Evolutionary conservation across 53 echinoderm and acorn worm species (phyloP).

Genomic region (Henricia sp.): DNA sequence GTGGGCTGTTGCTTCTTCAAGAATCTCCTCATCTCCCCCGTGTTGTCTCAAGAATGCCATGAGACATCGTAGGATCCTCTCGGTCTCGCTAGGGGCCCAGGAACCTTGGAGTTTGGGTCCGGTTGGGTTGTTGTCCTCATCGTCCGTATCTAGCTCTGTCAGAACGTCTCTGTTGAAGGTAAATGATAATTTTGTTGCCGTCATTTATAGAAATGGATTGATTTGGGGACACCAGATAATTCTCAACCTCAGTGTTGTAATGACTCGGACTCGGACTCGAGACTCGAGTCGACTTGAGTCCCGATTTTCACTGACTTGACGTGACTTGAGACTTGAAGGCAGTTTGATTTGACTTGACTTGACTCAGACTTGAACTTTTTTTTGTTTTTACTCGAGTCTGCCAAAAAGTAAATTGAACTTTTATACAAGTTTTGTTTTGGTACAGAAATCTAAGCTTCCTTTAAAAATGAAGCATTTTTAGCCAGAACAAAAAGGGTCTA

Average conservation of each 20-base stretch:
- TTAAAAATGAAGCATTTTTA: too few species aligned
- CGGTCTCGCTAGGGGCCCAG: constrained; percentile 87
- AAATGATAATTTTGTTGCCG: too few species aligned
- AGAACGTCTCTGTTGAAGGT: constrained; percentile 6
- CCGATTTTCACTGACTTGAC: too few species aligned
- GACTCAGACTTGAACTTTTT: background rate
- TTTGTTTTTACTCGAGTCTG: too few species aligned
- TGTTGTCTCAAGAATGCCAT: constrained; percentile 62
- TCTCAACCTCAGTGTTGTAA: background rate
- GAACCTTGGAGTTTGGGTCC: constrained; percentile 74
- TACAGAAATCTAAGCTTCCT: too few species aligned
- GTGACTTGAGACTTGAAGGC: too few species aligned
- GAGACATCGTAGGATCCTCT: constrained; percentile 75
- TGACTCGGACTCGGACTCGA: too few species aligned
- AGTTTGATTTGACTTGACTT: background rate
- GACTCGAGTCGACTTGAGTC: too few species aligned
- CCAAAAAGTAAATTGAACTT: too few species aligned
- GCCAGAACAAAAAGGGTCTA: too few species aligned
- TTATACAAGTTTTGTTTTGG: too few species aligned
- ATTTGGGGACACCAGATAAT: background rate
- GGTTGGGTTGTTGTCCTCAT: background rate
- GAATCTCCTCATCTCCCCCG: constrained; percentile 43
- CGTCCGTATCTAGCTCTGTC: constrained; percentile 7
- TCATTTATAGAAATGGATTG: background rate
- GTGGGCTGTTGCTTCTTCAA: constrained; percentile 64